These are phyloP conservation scores for Cylindroiulus punctatus DNA, from an alignment of 2,888 invertebrate genomes.

Conservation along the genomic window DNA sequence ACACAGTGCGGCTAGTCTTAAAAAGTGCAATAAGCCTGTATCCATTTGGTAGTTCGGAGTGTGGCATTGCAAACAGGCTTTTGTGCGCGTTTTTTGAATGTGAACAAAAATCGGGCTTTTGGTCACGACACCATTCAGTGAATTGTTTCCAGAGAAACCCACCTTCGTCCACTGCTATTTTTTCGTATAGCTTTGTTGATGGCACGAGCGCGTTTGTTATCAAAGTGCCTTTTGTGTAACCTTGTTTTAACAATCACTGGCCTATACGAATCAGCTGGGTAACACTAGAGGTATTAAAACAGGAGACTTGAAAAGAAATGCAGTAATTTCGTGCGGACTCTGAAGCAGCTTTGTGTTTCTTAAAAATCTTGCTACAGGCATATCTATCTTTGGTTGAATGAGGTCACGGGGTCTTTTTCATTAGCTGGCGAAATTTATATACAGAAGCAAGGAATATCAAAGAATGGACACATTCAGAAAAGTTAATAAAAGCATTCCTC, in stretches of 20 bases:
- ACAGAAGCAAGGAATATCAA: conserved; percentile 7
- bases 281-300: conserved; percentile 43
- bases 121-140: conserved; percentile 36
- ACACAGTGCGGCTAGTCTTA: background rate
- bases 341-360: background rate
- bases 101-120: conserved; percentile 27
- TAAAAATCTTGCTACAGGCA: conserved; percentile 39
- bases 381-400: conserved; percentile 43
- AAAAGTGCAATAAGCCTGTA: background rate
- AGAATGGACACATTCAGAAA: conserved; percentile 33
- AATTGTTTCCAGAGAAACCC: background rate
- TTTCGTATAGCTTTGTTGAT: conserved; percentile 7
- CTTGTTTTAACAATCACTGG: conserved; percentile 35
- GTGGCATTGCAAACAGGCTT: conserved; percentile 43
- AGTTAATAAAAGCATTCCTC: conserved; percentile 47
- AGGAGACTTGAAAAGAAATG: background rate
- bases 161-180: conserved; percentile 47
- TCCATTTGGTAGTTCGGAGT: conserved; percentile 25
- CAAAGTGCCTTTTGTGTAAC: conserved; percentile 30
- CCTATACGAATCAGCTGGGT: conserved; percentile 26
- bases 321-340: conserved; percentile 10
- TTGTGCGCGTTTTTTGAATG: conserved; percentile 29
- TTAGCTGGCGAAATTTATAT: conserved; percentile 28
- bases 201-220: conserved; percentile 35
- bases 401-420: conserved; percentile 47